Evolutionary conservation across 35 echinoderm and acorn worm genomes (phyloP).

Genomic region (Apostichopus parvimensis): DNA sequence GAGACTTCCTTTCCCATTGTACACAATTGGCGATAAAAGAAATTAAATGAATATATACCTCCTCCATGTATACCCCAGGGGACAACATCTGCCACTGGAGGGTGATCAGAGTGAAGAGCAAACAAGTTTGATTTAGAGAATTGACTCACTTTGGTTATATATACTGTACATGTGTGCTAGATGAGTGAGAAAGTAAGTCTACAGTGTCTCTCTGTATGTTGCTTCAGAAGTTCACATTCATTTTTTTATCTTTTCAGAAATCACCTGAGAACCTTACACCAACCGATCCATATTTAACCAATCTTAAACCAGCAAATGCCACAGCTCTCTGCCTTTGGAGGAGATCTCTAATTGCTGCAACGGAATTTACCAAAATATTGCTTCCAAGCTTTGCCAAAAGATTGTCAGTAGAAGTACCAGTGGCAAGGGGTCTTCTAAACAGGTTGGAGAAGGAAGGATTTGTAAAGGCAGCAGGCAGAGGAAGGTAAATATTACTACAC

Average conservation of each 20-base stretch:
- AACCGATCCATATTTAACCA: conserved; percentile 76
- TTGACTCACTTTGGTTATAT: too few relatives aligned
- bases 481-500: conserved; percentile 61
- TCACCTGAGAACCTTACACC: conserved; percentile 7
- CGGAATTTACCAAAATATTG: conserved; percentile 67
- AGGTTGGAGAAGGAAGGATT: conserved; percentile 90
- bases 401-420: conserved; percentile 75
- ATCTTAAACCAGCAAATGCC: conserved; percentile 50
- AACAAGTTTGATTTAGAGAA: too few relatives aligned
- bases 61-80: too few relatives aligned
- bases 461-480: conserved; percentile 60
- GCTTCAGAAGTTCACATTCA: too few relatives aligned
- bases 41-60: too few relatives aligned
- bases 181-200: too few relatives aligned
- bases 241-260: not conserved
- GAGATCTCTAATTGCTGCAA: conserved; percentile 61
- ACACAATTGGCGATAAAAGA: too few relatives aligned
- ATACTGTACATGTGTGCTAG: too few relatives aligned
- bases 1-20: too few relatives aligned
- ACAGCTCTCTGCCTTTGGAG: conserved; percentile 86
- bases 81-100: too few relatives aligned
- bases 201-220: too few relatives aligned
- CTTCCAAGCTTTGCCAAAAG: conserved; percentile 70
- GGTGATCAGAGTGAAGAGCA: too few relatives aligned
- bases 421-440: conserved; percentile 82